Evolutionary conservation across 2,113 vertebrate genomes (phyloP), one percentile per base, ranked within the genome.

Genomic region (Callipepla californica): DNA sequence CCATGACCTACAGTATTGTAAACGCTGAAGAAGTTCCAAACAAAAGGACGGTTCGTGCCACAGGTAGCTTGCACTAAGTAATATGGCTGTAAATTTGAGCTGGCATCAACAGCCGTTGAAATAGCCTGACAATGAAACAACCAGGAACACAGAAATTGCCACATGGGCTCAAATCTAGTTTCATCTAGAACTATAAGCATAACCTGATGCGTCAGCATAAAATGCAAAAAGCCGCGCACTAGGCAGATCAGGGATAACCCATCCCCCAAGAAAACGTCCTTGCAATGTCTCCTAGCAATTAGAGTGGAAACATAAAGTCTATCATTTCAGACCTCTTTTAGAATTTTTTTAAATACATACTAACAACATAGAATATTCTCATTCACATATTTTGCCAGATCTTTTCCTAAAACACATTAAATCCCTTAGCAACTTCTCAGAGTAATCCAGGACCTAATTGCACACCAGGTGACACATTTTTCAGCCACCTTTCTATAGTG

Each of bases 1-100:
- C 84, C 91, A 94, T 90, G 89, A 95, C 80, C 85, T 74, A 47
- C 68, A 87, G 62, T 62, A 83, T 90, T 94, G 85, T 85, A 96
- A 93, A 69, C 15, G 45, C 92, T 77, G 74, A 92, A 89, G 67
- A 87, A 87, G 76, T 66, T 92, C 78, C 84, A 93, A 82, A 85
- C 75, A 83, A 87, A 95, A 87, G 87, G 89, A 85, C 78, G 63
- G 75, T 63, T 85, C 45, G 19, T 17, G 50, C 61, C 79, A 87
- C 81, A 70, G 63, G 93, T 34, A 70, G 67, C 74, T 89, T 59
- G 36, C 85, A 89, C 70, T 74, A 73, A 0, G 4, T 89, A 93
- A 92, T 77, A 91, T 36, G 28, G 79, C 51, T 85, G 78, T 89
- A 92, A 95, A 93, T 87, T 91, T 82, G 74, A 87, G 59, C 32